Percentiles rank a stretch among this genome's conserved stretches.
Conservation (phyloP, 2,113 vertebrate species). For the Labeo catla region DNA sequence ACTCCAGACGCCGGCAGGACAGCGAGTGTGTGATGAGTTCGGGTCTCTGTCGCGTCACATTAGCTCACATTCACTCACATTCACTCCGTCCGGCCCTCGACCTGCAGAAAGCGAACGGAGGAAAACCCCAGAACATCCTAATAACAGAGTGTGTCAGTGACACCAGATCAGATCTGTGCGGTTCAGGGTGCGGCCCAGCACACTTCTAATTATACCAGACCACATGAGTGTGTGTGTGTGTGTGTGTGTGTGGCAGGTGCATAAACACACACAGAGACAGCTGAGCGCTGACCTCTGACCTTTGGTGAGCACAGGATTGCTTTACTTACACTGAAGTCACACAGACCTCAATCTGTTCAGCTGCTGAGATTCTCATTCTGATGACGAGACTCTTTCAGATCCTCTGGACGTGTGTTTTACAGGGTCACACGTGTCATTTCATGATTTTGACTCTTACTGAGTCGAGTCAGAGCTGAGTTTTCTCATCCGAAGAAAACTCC, state of each 20-base stretch:
- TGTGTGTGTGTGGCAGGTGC: too few relatives aligned
- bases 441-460: not conserved
- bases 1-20: too few relatives aligned
- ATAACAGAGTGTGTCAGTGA: not conserved
- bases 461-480: too few relatives aligned
- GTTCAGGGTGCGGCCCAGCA: slow-evolving; percentile 22
- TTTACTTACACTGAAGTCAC: not conserved
- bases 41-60: not conserved
- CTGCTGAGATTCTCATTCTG: not conserved
- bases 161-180: not conserved
- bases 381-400: not conserved
- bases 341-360: not conserved
- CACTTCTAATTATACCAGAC: slow-evolving; percentile 45
- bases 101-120: not conserved
- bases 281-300: not conserved
- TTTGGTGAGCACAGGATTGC: not conserved
- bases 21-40: not conserved
- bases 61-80: not conserved
- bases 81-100: too few relatives aligned
- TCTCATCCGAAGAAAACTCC: too few relatives aligned
- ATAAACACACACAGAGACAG: not conserved
- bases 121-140: not conserved
- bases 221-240: not conserved
- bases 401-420: not conserved
- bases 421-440: not conserved